Conservation (phyloP, 1,140 invertebrate genomes). For the Aphelenchoides avenae region DNA sequence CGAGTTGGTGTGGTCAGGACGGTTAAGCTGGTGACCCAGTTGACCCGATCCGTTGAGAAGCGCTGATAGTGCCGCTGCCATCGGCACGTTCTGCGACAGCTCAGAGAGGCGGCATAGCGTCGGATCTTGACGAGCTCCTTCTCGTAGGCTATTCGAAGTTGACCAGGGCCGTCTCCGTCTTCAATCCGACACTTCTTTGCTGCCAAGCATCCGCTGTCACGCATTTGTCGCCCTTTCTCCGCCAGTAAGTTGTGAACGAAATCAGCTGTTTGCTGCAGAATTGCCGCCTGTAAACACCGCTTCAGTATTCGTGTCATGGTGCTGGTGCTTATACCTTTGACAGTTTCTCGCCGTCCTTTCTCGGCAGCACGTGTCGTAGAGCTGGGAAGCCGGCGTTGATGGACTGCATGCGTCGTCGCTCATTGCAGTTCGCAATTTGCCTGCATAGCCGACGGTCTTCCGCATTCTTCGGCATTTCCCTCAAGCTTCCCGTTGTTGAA, state of each 20-base stretch:
- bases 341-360: conserved; percentile 85
- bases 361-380: conserved; percentile 78
- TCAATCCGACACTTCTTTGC: conserved; percentile 22
- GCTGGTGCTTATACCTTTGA: conserved; percentile 78
- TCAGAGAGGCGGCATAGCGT: conserved; percentile 1
- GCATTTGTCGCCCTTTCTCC: conserved; percentile 78
- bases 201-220: conserved; percentile 30
- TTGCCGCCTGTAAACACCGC: conserved; percentile 97
- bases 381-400: conserved; percentile 98
- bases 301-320: not conserved
- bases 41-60: not conserved
- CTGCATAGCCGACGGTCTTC: conserved; percentile 71
- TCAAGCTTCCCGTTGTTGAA: too few species aligned
- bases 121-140: conserved; percentile 27
- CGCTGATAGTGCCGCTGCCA: not conserved
- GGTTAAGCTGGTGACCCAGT: not conserved
- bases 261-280: conserved; percentile 94
- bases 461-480: too few species aligned
- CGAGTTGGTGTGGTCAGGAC: not conserved
- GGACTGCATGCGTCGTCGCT: conserved; percentile 88
- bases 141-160: conserved; percentile 37
- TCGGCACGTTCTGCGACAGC: not conserved
- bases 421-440: conserved; percentile 98
- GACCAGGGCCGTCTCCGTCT: too few species aligned
- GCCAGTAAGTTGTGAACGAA: conserved; percentile 90